Percentiles rank a stretch among this genome's conserved stretches.
These are phyloP conservation scores for Noctua pronuba DNA, from an alignment of 2,888 invertebrate genomes.

Conservation along the genomic window DNA sequence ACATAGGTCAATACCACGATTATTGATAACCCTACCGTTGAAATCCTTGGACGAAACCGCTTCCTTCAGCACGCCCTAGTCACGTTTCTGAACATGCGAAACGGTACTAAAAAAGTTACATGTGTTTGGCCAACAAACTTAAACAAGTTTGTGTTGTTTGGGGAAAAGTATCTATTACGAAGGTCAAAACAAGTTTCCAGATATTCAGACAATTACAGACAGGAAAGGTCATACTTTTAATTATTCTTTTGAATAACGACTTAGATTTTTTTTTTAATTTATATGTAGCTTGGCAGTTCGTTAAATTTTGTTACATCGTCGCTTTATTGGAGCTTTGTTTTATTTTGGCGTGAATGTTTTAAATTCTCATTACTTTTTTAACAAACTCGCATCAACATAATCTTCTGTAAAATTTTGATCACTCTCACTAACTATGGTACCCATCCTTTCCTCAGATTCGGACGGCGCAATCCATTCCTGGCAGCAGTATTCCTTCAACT, in stretches of 20 bases:
- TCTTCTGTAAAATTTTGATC: too few relatives aligned
- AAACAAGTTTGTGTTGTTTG: slow-evolving; percentile 1
- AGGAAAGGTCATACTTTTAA: slow-evolving; percentile 2
- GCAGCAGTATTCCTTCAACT: slow-evolving; percentile 94
- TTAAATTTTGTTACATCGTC: background rate
- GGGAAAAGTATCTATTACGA: background rate
- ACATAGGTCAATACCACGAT: slow-evolving; percentile 43
- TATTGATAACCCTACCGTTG: slow-evolving; percentile 53
- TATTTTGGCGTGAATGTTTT: background rate
- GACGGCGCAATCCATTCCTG: slow-evolving; percentile 93
- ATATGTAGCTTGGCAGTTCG: background rate
- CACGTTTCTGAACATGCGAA: slow-evolving; percentile 45
- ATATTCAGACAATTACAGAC: background rate
- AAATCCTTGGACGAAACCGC: slow-evolving; percentile 43
- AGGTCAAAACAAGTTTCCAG: slow-evolving; percentile 11
- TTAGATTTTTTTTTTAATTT: background rate
- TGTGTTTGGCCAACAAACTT: background rate
- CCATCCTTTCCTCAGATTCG: slow-evolving; percentile 89
- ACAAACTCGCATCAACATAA: background rate
- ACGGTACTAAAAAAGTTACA: background rate
- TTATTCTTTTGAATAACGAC: background rate
- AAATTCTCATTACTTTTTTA: background rate
- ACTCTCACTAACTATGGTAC: background rate
- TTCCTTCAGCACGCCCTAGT: slow-evolving; percentile 24
- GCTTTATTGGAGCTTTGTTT: background rate